A percentile compares a stretch with the other conserved stretches of the same genome.
Conservation (phyloP, 2,113 vertebrate genomes). For the Bubalus kerabau region DNA sequence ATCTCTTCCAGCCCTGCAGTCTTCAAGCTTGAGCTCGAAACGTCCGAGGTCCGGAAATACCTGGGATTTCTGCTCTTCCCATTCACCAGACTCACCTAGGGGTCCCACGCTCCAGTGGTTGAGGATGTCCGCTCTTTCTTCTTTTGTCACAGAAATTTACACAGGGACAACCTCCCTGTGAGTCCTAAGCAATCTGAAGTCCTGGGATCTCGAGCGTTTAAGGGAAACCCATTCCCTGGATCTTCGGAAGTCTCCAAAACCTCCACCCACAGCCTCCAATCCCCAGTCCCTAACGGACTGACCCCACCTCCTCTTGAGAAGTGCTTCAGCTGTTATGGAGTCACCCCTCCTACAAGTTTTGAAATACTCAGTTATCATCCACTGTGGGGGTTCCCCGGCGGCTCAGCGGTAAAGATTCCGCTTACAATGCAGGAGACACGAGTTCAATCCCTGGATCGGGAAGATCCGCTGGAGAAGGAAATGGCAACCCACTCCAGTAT, state of each 20-base stretch:
- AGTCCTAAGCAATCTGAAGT: not conserved
- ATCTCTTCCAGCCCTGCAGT: not conserved
- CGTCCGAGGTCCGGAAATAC: accelerated
- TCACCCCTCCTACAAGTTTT: not conserved
- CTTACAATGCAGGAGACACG: not conserved
- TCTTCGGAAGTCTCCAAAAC: not conserved
- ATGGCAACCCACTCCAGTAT: not conserved
- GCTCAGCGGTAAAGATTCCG: not conserved
- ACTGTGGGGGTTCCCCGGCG: not conserved
- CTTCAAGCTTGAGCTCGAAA: not conserved
- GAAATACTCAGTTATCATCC: not conserved
- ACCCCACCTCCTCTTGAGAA: too few relatives aligned
- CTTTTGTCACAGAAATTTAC: not conserved
- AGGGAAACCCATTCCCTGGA: not conserved
- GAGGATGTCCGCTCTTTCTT: not conserved
- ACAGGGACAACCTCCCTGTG: not conserved
- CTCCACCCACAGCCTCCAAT: not conserved
- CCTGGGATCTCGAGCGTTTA: not conserved
- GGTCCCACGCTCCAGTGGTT: not conserved
- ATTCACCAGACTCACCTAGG: accelerated
- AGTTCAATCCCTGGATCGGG: not conserved
- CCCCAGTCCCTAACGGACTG: not conserved
- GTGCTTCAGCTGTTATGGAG: not conserved
- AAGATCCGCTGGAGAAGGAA: not conserved
- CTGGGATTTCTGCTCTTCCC: not conserved